phyloP scores from a whole-genome alignment of 2,888 invertebrate species.

The Dermolepida albohirtum region DNA sequence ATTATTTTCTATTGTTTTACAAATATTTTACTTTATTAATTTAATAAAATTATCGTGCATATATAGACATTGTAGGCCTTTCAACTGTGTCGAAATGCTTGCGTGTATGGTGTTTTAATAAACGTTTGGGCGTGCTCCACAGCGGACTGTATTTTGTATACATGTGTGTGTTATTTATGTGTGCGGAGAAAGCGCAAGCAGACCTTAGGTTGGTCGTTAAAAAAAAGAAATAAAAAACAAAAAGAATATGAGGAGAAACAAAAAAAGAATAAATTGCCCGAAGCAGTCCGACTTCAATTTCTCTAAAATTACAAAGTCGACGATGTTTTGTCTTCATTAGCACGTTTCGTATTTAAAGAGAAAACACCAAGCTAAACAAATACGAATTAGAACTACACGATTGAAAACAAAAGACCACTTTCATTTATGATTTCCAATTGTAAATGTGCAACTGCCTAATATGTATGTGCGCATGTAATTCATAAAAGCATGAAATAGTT shows the following conservation, averaged over 20 bases:
- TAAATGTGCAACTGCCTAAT: neutral
- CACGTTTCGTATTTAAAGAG: conserved; percentile 18
- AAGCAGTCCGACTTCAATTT: conserved; percentile 23
- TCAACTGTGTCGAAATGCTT: conserved; percentile 30
- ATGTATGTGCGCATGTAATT: neutral
- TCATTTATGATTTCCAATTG: conserved; percentile 23
- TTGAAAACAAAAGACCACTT: conserved; percentile 25
- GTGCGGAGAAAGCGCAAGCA: conserved; percentile 34
- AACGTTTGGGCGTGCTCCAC: conserved; percentile 32
- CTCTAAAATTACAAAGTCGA: conserved; percentile 27
- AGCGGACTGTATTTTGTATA: neutral
- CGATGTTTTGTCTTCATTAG: conserved; percentile 34
- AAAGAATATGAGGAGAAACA: conserved; percentile 6
- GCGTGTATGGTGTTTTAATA: conserved; percentile 30
- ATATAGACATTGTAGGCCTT: conserved; percentile 19
- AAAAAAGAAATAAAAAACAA: conserved; percentile 20
- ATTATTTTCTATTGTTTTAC: no score
- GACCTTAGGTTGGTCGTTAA: conserved; percentile 16
- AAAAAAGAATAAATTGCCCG: conserved; percentile 20
- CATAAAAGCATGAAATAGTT: neutral
- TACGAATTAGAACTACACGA: conserved; percentile 22
- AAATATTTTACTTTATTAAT: neutral
- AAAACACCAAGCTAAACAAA: conserved; percentile 28
- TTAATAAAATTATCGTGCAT: neutral
- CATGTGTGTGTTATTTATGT: neutral